Evolutionary conservation across 2,113 vertebrate species (phyloP), one percentile per base, ranked within the genome.

Genomic region (Camarhynchus parvulus): DNA sequence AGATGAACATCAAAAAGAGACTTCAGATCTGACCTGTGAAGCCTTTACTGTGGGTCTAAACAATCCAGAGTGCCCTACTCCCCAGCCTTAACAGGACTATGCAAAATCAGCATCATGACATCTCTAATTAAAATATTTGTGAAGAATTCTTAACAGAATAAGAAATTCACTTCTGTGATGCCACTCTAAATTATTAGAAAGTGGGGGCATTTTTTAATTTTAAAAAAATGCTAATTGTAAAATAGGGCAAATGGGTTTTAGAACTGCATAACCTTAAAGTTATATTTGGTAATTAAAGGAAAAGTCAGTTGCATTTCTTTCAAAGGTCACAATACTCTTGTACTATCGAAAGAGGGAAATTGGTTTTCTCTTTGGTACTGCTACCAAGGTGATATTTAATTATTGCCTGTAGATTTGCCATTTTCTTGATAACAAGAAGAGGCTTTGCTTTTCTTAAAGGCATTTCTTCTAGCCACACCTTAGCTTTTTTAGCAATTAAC

Each of bases 351-450:
- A 90, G 21, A 81, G 6, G 39, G 25, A 91, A 86, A 80, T 76
- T 66, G 55, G 3, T 66, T 94, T 95, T 87, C 30, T 84, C 69
- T 89, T 87, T 89, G 33, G 7, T 81, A n/a, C 53, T 68, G 21
- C 62, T 85, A 16, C 74, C 80, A 72, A 80, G 30, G 62, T 64
- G 72, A 46, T 66, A 33, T 11, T 75, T 88, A 89, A 84, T 89
- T 94, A 69, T 42, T 84, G 44, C 66, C 73, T 87, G 7, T 74
- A 89, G 73, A 72, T 64, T 35, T 92, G 31, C 56, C 44, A 25
- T 95, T 87, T 90, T 89, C 68, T 80, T 55, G 55, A 73, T 74
- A 80, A 90, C 44, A 68, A 76, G 22, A 61, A 86, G 80, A 69
- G n/a, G 5, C 22, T 70, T 78, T 83, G 13, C 56, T 84, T 94